phyloP scores from a whole-genome alignment of 2,113 vertebrate genomes.

The Camelus bactrianus region DNA sequence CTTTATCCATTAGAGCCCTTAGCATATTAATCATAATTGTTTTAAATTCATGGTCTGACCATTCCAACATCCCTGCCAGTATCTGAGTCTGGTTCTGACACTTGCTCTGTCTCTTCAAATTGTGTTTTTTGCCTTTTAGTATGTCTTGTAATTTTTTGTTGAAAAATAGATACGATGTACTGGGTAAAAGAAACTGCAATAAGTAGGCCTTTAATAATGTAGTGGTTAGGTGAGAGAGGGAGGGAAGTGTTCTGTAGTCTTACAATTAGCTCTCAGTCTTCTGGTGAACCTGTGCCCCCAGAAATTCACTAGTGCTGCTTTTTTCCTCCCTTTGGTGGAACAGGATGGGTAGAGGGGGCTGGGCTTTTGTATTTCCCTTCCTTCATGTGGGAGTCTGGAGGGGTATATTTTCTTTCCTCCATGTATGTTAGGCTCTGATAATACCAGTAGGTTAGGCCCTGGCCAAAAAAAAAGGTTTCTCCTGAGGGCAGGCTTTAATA shows the following conservation, averaged over 20 bases:
- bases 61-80: neutral
- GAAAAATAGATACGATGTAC: neutral
- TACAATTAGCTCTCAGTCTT: neutral
- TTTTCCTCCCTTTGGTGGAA: neutral
- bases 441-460: neutral
- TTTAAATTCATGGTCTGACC: neutral
- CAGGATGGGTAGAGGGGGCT: neutral
- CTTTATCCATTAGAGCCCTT: neutral
- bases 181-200: neutral
- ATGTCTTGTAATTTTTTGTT: neutral
- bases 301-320: neutral
- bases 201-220: neutral
- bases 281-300: neutral
- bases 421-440: neutral
- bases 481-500: neutral
- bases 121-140: neutral
- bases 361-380: neutral
- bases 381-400: neutral
- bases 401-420: neutral
- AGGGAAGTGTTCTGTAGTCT: neutral
- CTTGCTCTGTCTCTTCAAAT: neutral
- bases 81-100: neutral
- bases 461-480: neutral
- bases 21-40: neutral
- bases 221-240: neutral